A percentile compares a stretch with the other conserved stretches of the same genome.
Evolutionary conservation across 2,888 invertebrate genomes (phyloP).

Genomic region (Trissolcus brochymenae): DNA sequence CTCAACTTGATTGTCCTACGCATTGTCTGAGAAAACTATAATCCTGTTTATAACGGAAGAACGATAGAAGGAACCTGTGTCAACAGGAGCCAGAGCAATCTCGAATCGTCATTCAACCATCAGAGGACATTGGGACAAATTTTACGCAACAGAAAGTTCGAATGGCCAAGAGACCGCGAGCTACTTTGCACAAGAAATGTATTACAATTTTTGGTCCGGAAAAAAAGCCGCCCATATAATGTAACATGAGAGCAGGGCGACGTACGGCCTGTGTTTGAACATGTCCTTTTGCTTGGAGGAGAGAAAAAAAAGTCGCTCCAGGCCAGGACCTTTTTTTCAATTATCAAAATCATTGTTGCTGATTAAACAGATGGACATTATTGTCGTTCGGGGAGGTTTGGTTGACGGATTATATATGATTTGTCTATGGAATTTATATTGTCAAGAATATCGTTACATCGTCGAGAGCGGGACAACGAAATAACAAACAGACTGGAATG

Average conservation of each 20-base stretch:
- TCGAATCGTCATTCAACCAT: conserved; percentile 53
- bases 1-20: conserved; percentile 69
- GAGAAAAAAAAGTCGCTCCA: conserved; percentile 1
- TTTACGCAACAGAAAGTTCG: conserved; percentile 74
- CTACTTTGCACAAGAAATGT: conserved; percentile 68
- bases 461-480: too few relatives aligned
- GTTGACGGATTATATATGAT: conserved; percentile 4
- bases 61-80: conserved; percentile 58
- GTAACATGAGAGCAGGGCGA: conserved; percentile 64
- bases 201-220: conserved; percentile 74
- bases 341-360: conserved; percentile 45
- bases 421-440: neutral
- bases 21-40: conserved; percentile 71
- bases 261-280: conserved; percentile 36
- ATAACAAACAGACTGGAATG: neutral
- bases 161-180: conserved; percentile 67
- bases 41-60: conserved; percentile 66
- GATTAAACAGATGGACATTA: neutral
- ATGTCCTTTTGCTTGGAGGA: neutral
- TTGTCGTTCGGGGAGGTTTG: neutral
- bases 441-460: too few relatives aligned
- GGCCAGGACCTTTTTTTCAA: conserved; percentile 35
- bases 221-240: conserved; percentile 72
- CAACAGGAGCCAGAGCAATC: conserved; percentile 50
- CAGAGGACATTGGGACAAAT: conserved; percentile 72